Percentiles rank a stretch among this genome's conserved stretches.
Evolutionary conservation across 2,888 invertebrate genomes (phyloP).

Genomic region (Drosophila falleni): DNA sequence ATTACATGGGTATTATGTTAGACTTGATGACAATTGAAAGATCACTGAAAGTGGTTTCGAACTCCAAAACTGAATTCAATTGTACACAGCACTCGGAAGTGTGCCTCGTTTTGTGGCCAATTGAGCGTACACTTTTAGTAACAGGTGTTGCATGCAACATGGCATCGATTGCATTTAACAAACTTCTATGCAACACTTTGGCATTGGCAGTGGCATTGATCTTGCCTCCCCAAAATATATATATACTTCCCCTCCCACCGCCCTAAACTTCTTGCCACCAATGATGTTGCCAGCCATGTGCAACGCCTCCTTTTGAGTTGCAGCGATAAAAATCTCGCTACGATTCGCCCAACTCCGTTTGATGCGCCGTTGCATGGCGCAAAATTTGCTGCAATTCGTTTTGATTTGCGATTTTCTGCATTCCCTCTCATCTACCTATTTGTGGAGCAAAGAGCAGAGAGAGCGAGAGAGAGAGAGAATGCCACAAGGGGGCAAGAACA

Average conservation of each 20-base stretch:
- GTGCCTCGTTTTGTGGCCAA: conserved; percentile 48
- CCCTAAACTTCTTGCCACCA: conserved; percentile 5
- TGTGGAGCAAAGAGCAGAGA: neutral
- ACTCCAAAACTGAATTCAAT: conserved; percentile 1
- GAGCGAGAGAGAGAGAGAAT: conserved; percentile 8
- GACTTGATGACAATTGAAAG: conserved; percentile 57
- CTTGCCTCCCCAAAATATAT: neutral
- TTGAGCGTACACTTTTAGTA: conserved; percentile 30
- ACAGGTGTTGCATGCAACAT: conserved; percentile 14
- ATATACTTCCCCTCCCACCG: neutral
- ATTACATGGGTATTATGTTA: conserved; percentile 59
- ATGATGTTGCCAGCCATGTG: conserved; percentile 35
- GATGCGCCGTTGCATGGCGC: conserved; percentile 45
- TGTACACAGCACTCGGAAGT: conserved; percentile 53
- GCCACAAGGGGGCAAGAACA: conserved; percentile 26
- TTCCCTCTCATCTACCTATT: neutral
- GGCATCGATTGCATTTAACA: conserved; percentile 10
- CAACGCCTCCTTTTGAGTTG: conserved; percentile 55
- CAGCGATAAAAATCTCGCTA: conserved; percentile 62
- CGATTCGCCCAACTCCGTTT: conserved; percentile 56
- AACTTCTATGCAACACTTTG: conserved; percentile 7
- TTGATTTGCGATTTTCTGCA: conserved; percentile 64
- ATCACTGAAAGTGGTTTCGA: conserved; percentile 34
- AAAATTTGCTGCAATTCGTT: conserved; percentile 72
- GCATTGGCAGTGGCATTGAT: conserved; percentile 19